Evolutionary conservation across 2,797 vertebrate species (phyloP).

Genomic region (Sebastes taczanowskii): DNA sequence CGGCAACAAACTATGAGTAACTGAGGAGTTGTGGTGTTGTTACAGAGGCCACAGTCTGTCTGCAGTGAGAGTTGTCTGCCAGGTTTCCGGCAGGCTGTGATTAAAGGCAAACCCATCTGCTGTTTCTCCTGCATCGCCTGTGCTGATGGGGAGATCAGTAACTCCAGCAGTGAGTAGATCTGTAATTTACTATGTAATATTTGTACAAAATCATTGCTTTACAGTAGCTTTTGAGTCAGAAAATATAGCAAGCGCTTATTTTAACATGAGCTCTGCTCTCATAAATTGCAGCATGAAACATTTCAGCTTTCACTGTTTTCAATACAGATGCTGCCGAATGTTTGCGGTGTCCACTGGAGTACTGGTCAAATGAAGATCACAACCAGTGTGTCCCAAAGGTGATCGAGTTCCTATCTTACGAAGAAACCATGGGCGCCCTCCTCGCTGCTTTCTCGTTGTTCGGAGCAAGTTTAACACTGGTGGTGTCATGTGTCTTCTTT

Average conservation of each 20-base stretch:
- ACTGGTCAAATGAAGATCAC: too few species aligned
- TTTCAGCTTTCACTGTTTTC: neutral
- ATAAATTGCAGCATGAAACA: neutral
- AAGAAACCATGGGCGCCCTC: too few species aligned
- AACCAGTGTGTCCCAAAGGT: too few species aligned
- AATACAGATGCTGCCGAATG: neutral
- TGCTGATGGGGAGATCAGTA: constrained; percentile 79
- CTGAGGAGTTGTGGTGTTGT: constrained; percentile 31
- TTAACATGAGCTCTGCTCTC: neutral
- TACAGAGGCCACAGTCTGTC: constrained; percentile 77
- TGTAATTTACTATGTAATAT: neutral
- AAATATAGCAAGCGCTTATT: neutral
- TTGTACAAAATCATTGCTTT: neutral
- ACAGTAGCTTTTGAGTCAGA: neutral
- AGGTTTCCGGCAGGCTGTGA: constrained; percentile 77
- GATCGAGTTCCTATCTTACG: too few species aligned
- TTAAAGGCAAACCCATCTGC: constrained; percentile 80
- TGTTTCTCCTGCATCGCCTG: constrained; percentile 81
- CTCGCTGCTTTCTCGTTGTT: too few species aligned
- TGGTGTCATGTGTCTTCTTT: too few species aligned
- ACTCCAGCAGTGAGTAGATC: constrained; percentile 68
- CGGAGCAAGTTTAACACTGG: too few species aligned
- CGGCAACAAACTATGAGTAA: neutral
- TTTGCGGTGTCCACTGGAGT: too few species aligned
- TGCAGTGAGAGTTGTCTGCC: constrained; percentile 79